phyloP scores from a whole-genome alignment of 2,113 vertebrate genomes.

The Alethe diademata region DNA sequence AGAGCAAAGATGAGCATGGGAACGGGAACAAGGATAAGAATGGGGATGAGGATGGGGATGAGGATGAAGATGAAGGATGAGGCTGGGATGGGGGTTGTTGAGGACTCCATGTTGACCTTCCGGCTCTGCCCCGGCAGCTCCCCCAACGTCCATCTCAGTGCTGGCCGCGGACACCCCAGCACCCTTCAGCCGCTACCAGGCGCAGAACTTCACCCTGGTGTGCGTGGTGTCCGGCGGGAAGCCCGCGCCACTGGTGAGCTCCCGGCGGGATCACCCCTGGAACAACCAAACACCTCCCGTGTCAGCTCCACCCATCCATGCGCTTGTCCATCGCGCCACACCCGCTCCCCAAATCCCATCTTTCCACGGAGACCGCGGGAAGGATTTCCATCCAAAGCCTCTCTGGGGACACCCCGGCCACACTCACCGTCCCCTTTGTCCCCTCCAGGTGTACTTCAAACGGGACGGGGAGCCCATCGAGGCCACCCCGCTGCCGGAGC shows the following conservation, averaged over 20 bases:
- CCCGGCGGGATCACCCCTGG: rapidly evolving
- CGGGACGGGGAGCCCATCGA: slow-evolving; percentile 88
- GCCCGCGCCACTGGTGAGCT: slow-evolving; percentile 85
- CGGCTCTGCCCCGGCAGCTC: slow-evolving; percentile 71
- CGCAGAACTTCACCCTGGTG: slow-evolving; percentile 93
- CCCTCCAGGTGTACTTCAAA: slow-evolving; percentile 88
- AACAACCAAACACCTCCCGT: neutral
- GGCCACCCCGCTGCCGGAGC: slow-evolving; percentile 79
- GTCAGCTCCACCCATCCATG: rapidly evolving
- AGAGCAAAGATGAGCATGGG: no score
- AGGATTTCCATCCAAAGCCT: rapidly evolving
- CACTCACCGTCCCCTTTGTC: rapidly evolving
- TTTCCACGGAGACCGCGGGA: rapidly evolving
- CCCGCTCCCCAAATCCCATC: neutral
- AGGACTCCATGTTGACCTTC: rapidly evolving
- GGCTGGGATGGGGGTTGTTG: rapidly evolving
- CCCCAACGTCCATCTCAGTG: slow-evolving; percentile 89
- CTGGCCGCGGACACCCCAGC: slow-evolving; percentile 81
- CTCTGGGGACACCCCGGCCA: rapidly evolving
- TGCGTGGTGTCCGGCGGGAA: slow-evolving; percentile 93
- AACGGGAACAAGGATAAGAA: rapidly evolving
- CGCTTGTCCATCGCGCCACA: rapidly evolving
- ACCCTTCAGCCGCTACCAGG: slow-evolving; percentile 91
- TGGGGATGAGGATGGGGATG: no score
- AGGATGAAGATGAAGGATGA: no score